A percentile compares a stretch with the other conserved stretches of the same genome.
These are phyloP conservation scores for Oreochromis aureus DNA, from an alignment of 2,113 vertebrate species.

Conservation along the genomic window DNA sequence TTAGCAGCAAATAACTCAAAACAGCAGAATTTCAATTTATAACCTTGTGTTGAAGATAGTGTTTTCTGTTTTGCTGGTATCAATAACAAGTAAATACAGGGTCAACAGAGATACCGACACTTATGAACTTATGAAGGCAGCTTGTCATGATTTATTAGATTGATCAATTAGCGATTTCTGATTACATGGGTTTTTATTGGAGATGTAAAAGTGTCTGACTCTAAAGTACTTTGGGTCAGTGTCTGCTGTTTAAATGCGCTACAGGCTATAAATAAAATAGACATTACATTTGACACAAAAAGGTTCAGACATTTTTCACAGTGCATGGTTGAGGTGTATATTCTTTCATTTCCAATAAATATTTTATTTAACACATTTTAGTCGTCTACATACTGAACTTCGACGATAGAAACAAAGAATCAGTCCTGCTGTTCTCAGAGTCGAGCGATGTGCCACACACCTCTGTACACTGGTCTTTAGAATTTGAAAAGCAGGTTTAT, in stretches of 20 bases:
- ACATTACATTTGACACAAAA: neutral
- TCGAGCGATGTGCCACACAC: neutral
- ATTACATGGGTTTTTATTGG: neutral
- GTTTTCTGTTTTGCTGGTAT: neutral
- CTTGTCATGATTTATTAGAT: accelerated
- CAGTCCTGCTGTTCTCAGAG: neutral
- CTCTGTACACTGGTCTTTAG: neutral
- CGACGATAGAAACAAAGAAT: neutral
- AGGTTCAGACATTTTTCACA: neutral
- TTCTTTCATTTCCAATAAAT: neutral
- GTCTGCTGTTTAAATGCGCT: neutral
- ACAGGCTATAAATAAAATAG: neutral
- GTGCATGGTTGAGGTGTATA: neutral
- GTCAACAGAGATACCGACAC: neutral
- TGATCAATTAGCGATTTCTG: neutral
- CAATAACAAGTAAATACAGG: neutral
- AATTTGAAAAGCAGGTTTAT: neutral
- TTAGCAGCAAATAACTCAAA: neutral
- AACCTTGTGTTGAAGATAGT: neutral
- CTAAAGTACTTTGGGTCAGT: neutral
- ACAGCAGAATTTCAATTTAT: neutral
- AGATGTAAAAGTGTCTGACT: neutral
- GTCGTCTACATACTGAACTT: neutral
- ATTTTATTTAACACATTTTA: neutral
- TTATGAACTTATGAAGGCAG: neutral